Base-by-base conservation (phyloP, 2,888 invertebrate species). In the Epistrophe grossulariae region DNA sequence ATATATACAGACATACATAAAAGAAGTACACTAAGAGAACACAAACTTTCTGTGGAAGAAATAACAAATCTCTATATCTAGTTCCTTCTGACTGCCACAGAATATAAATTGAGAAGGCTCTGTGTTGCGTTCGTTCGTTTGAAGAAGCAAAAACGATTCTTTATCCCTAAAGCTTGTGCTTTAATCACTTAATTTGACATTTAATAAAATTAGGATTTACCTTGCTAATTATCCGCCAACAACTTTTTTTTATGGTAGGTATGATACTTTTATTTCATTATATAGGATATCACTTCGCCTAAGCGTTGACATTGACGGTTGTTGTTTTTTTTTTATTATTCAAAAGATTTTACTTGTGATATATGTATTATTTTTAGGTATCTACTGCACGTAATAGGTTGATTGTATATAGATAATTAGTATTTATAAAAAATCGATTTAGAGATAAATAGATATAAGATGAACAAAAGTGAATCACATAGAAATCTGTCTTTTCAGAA, bases 181-280 rank as follows among this genome's bases (percentile, higher is more conserved):
- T 59, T 84, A 84, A 84, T 84, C 81, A 84, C 81, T 81, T 84
- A 84, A 84, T 78, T 84, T 84, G 81, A 70, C 81, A 81, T 84
- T 78, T 81, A 84, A 81, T 84, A 81, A 81, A 80, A 78, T 84
- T 60, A 81, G 81, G 81, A 81, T 78, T 78, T 73, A 84, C 84
- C 84, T 84, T 66, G 72, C 81, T 84, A 81, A 84, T 84, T 84
- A 73, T 77, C 84, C 77, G 62, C 59, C 77, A 84, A 81, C 81
- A 62, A 60, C 68, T 72, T 80, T 48, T 80, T 48, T 40, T 24
- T 60, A 43, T 24, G 9, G 19, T 38, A 11, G 10, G 31, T n/a
- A 38, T 60, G 4, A 31, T 31, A 31, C 35, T 35, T 35, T 35
- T 35, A 9, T 35, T 35, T 8, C n/a, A 5, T 17, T 35, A n/a